These are phyloP conservation scores for Hozukius guyotensis DNA, from an alignment of 2,797 vertebrate genomes.

Conservation along the genomic window DNA sequence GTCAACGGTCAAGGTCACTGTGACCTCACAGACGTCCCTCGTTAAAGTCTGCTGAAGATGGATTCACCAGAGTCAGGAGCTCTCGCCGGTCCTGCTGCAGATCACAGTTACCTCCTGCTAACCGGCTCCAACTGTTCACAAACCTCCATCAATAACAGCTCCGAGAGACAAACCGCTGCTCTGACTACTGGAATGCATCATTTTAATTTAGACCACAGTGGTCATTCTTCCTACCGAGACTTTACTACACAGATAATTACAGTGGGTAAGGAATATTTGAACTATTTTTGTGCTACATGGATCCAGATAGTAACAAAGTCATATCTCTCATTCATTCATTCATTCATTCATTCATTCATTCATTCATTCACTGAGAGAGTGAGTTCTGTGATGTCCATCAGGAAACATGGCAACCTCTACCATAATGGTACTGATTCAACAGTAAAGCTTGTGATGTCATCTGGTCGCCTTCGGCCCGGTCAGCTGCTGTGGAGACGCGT, in stretches of 20 bases:
- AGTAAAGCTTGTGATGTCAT: background rate
- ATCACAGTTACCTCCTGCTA: slow-evolving; percentile 58
- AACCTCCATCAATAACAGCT: slow-evolving; percentile 54
- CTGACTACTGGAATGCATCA: slow-evolving; percentile 37
- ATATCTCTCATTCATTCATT: background rate
- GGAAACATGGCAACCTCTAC: background rate
- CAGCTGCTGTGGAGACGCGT: too few species aligned
- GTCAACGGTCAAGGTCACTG: too few species aligned
- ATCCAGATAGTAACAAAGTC: background rate
- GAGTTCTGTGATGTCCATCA: background rate
- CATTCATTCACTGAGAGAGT: background rate
- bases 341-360: background rate
- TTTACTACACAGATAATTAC: slow-evolving; percentile 33
- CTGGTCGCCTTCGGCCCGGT: background rate
- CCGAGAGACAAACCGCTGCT: slow-evolving; percentile 37
- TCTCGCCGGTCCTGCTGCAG: slow-evolving; percentile 20
- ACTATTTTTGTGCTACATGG: slow-evolving; percentile 25
- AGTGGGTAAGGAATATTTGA: slow-evolving; percentile 28
- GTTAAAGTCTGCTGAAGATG: slow-evolving; percentile 22
- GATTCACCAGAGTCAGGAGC: slow-evolving; percentile 13
- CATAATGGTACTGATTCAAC: background rate
- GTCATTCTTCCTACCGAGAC: background rate
- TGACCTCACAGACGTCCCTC: too few species aligned
- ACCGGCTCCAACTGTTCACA: slow-evolving; percentile 52
- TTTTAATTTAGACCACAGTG: slow-evolving; percentile 53